Base-by-base conservation (phyloP, 2,797 vertebrate species). In the Pygocentrus nattereri region DNA sequence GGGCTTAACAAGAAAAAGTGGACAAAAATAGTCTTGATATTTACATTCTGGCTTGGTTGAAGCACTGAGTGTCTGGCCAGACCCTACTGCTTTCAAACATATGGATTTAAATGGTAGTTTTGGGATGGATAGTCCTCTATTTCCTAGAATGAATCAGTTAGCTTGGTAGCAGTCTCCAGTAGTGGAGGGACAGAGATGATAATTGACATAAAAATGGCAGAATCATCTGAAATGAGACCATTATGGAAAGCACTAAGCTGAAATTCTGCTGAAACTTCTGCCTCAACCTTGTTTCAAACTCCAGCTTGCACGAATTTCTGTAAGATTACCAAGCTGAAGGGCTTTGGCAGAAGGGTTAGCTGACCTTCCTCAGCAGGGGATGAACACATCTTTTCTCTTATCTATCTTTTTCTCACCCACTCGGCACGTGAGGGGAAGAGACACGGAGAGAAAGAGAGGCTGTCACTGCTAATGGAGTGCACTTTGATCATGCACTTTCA, bases 401-500 rank as follows among this genome's bases (percentile, higher is more conserved):
- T 50, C 49, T 52, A 25, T 76, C 59, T 50, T 47, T 67, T 76
- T 47, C 70, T 80, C 31, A 72, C 47, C 38, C 72, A 47, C 64
- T 61, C 15, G 31, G 41, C 79, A 19, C 76, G 31, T 78, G 76
- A 74, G 65, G 71, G 31, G 49, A 44, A 50, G 38, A 31, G 27
- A 61, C 49, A 30, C 16, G 27, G 30, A 59, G 16, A 71, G 21
- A 44, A 41, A 67, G 62, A 62, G 61, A 52, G 50, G 21, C 31
- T 44, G 54, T 49, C 76, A 65, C 30, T 38, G 61, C 23, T 56
- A 67, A 79, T 70, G 68, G 18, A 15, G 19, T 50, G 21, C 5
- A n/a, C 82, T 85, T 80, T 69, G 79, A 87, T 84, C 67, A 81
- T 62, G 76, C 19, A 11, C 58, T 79, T 13, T 47, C n/a, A 44